Evolutionary conservation across 2,888 invertebrate species (phyloP).

Genomic region (Lordiphosa fenestrarum): DNA sequence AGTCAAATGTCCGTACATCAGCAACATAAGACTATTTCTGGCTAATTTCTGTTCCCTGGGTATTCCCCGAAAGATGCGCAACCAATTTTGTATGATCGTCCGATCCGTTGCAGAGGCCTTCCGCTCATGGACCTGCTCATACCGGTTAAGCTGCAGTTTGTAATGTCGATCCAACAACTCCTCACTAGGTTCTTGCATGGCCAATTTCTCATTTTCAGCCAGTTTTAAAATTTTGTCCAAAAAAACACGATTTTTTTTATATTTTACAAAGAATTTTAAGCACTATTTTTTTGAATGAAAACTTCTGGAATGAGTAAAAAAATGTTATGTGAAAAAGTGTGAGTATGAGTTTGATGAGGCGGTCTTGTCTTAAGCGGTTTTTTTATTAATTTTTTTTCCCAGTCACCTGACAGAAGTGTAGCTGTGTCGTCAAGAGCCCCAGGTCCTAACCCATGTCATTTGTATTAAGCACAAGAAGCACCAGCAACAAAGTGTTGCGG

Average conservation of each 20-base stretch:
- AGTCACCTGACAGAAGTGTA: conserved; percentile 27
- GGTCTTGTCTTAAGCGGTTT: conserved; percentile 34
- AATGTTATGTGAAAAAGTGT: conserved; percentile 1
- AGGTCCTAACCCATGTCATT: conserved; percentile 27
- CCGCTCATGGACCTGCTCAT: conserved; percentile 4
- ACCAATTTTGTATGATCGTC: conserved; percentile 35
- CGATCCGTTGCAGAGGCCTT: conserved; percentile 30
- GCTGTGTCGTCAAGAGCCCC: conserved; percentile 41
- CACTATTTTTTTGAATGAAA: conserved; percentile 8
- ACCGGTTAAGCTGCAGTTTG: conserved; percentile 24
- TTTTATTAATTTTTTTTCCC: background rate
- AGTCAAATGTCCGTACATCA: conserved; percentile 45
- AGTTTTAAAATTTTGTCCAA: background rate
- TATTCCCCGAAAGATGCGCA: conserved; percentile 21
- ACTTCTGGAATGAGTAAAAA: background rate
- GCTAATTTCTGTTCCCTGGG: conserved; percentile 39
- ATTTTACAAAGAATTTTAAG: conserved; percentile 1
- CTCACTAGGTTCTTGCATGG: conserved; percentile 27
- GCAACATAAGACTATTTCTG: conserved; percentile 39
- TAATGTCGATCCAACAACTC: conserved; percentile 41
- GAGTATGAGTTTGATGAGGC: conserved; percentile 44
- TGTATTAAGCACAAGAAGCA: conserved; percentile 40
- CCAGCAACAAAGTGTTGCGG: conserved; percentile 51
- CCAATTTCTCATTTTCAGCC: background rate
- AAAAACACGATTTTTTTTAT: background rate